Base-by-base conservation (phyloP, 1,140 invertebrate species). In the Eumaeus atala region DNA sequence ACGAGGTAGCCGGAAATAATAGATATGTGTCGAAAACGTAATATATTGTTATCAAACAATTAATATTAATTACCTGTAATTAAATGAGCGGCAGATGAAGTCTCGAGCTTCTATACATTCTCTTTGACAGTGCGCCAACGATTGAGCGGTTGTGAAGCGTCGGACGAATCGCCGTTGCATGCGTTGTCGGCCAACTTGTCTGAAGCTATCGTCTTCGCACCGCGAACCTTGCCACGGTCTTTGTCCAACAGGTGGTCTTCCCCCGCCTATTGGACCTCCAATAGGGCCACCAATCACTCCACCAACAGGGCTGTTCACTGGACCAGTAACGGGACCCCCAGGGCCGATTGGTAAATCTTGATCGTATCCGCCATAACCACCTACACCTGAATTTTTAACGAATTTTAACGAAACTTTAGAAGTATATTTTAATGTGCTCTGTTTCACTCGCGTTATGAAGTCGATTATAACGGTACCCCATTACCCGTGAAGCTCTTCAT, bases 1-100 rank as follows among this genome's bases (percentile, higher is more conserved):
- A n/a, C n/a, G n/a, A n/a, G n/a, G n/a, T n/a, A n/a, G n/a, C n/a
- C n/a, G n/a, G n/a, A n/a, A n/a, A n/a, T n/a, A n/a, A n/a, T n/a
- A n/a, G n/a, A n/a, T n/a, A n/a, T n/a, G n/a, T n/a, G n/a, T n/a
- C n/a, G n/a, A n/a, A n/a, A n/a, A n/a, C n/a, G n/a, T n/a, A n/a
- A n/a, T n/a, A n/a, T n/a, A n/a, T n/a, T n/a, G n/a, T n/a, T n/a
- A n/a, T n/a, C n/a, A n/a, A n/a, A n/a, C n/a, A n/a, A n/a, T n/a
- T n/a, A n/a, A n/a, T n/a, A n/a, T n/a, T n/a, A n/a, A 56, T 48
- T 56, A 92, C 89, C 93, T 92, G 86, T 92, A 96, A 87, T 96
- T 97, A 83, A 96, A 96, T 10, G 95, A 94, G 68, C 93, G 88
- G 67, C 95, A 97, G n/a, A 94, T 90, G 70, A 96, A 96, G 70